Conservation (phyloP, 2,888 invertebrate genomes). For the Acanthosepion lycidas region DNA sequence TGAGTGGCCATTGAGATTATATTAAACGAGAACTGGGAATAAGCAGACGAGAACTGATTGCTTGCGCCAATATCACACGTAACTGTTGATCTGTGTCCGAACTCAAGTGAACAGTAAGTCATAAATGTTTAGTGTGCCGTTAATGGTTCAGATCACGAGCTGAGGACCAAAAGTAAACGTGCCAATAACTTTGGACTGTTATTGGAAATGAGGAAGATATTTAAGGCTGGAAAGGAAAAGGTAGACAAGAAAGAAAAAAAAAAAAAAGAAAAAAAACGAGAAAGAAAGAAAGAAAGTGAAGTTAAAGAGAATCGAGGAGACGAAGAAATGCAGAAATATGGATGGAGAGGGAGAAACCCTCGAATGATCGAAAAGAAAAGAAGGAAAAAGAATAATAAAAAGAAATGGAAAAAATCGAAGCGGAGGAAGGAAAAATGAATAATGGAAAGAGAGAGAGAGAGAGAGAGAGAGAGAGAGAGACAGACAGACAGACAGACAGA, state of each 20-base stretch:
- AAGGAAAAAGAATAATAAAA: not conserved
- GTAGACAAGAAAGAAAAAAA: not conserved
- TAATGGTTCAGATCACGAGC: not conserved
- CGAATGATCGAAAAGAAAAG: not conserved
- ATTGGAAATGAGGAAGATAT: not conserved
- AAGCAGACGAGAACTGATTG: constrained; percentile 33
- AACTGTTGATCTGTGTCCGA: constrained; percentile 12
- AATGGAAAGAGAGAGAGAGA: not conserved
- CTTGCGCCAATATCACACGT: not conserved
- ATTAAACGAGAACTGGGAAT: not conserved
- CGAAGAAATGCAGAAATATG: not conserved
- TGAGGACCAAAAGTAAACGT: not conserved
- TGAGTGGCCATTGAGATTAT: not conserved
- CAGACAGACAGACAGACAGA: no score
- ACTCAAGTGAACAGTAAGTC: not conserved
- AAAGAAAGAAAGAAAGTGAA: not conserved
- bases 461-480: not conserved
- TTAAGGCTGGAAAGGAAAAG: not conserved
- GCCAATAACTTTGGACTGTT: not conserved
- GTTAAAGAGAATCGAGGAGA: no score
- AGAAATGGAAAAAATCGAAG: no score
- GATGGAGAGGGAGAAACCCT: no score
- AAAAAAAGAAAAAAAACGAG: no score
- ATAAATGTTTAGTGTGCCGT: not conserved
- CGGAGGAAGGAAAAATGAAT: not conserved